Evolutionary conservation across 2,797 vertebrate species (phyloP).

Genomic region (Chelidonichthys spinosus): DNA sequence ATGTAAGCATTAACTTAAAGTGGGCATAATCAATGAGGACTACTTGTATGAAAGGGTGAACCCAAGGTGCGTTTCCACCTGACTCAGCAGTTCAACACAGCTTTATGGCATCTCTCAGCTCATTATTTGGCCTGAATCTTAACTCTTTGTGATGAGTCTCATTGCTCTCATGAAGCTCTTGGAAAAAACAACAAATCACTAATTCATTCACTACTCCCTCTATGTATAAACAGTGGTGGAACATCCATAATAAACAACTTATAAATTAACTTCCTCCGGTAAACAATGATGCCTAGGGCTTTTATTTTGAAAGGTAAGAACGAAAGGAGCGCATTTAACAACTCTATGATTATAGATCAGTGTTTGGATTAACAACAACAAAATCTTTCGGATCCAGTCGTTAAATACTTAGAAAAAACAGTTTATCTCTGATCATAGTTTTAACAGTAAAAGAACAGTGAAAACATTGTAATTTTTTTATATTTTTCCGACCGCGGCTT

Average conservation of each 20-base stretch:
- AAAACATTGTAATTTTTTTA: not conserved
- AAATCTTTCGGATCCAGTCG: too few species aligned
- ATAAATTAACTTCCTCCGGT: too few species aligned
- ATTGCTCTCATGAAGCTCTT: not conserved
- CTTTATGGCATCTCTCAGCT: not conserved
- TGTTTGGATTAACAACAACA: too few species aligned
- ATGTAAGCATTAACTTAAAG: not conserved
- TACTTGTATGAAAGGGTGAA: not conserved
- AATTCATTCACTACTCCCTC: not conserved
- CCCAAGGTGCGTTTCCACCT: not conserved
- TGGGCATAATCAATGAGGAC: not conserved
- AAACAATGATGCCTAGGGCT: too few species aligned
- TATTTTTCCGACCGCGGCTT: not conserved
- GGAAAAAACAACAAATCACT: not conserved
- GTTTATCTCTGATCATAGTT: not conserved
- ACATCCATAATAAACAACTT: too few species aligned
- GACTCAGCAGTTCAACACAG: not conserved
- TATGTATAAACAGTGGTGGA: too few species aligned
- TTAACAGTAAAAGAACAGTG: not conserved
- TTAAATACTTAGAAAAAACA: not conserved
- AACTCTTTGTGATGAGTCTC: not conserved
- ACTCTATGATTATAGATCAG: too few species aligned
- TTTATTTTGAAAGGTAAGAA: too few species aligned
- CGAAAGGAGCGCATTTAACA: too few species aligned
- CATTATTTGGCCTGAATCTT: not conserved